Evolutionary conservation across 2,888 invertebrate genomes (phyloP).

Genomic region (Scrobipalpa atriplicella): DNA sequence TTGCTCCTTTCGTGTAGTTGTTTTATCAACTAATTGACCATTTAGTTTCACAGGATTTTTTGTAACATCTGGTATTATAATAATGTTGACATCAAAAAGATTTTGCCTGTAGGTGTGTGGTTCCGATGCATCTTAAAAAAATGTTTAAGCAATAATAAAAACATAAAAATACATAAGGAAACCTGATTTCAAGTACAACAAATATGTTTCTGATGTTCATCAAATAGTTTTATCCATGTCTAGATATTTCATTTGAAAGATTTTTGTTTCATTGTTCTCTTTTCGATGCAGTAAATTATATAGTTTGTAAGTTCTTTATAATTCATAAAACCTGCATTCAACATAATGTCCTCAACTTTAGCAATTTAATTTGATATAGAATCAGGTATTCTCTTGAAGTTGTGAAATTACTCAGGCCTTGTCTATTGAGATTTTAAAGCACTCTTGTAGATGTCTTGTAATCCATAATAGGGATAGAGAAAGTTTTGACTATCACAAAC

Average conservation of each 20-base stretch:
- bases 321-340: neutral
- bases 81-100: neutral
- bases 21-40: too few relatives aligned
- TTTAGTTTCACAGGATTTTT: too few relatives aligned
- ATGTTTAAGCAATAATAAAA: neutral
- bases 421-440: conserved; percentile 54
- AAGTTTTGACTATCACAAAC: conserved; percentile 26
- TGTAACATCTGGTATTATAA: too few relatives aligned
- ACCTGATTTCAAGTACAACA: conserved; percentile 20
- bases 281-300: neutral
- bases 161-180: neutral
- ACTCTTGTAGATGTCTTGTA: conserved; percentile 41
- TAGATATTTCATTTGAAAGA: neutral
- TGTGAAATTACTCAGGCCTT: conserved; percentile 70
- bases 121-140: neutral
- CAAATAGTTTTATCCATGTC: neutral
- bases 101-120: neutral
- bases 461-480: conserved; percentile 18
- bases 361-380: conserved; percentile 34
- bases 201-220: conserved; percentile 23
- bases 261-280: neutral
- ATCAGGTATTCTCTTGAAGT: conserved; percentile 64
- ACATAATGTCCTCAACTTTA: neutral
- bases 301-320: neutral
- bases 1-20: too few relatives aligned